Percentiles rank a stretch among this genome's conserved stretches.
phyloP scores from a whole-genome alignment of 2,797 vertebrate genomes.

The Cygnus olor region DNA sequence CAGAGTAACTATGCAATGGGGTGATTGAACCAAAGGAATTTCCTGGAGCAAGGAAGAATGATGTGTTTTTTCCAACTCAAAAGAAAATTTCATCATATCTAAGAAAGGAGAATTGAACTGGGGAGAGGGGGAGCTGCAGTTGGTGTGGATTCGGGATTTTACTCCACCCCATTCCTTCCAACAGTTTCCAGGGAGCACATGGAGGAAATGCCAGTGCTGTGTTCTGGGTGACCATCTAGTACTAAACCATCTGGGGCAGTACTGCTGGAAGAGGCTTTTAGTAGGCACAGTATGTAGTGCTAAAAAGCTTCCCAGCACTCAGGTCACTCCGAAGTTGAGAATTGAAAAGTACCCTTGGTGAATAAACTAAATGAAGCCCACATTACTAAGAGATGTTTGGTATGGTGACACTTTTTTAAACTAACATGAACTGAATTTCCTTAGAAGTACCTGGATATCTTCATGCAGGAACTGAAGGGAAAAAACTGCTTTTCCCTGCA shows the following conservation, averaged over 20 bases:
- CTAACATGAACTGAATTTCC: background rate
- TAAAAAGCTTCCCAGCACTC: background rate
- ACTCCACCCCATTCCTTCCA: background rate
- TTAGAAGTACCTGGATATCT: background rate
- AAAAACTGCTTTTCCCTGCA: background rate
- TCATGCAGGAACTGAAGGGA: background rate
- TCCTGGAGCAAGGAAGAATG: background rate
- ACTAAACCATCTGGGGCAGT: background rate
- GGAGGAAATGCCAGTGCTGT: background rate
- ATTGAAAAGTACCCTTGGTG: background rate
- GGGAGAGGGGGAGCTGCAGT: background rate
- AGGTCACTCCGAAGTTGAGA: background rate
- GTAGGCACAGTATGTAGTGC: background rate
- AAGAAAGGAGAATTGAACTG: background rate
- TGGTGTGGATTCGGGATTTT: background rate
- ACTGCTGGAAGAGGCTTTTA: background rate
- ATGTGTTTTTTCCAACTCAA: background rate
- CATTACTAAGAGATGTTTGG: background rate
- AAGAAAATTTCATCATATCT: background rate
- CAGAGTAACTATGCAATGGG: background rate
- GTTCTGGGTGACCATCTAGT: background rate
- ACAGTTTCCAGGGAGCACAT: background rate
- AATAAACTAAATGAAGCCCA: background rate
- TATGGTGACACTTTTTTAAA: background rate
- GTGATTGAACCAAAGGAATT: background rate